phyloP scores from a whole-genome alignment of 1,140 invertebrate species.

The Drosophila willistoni region DNA sequence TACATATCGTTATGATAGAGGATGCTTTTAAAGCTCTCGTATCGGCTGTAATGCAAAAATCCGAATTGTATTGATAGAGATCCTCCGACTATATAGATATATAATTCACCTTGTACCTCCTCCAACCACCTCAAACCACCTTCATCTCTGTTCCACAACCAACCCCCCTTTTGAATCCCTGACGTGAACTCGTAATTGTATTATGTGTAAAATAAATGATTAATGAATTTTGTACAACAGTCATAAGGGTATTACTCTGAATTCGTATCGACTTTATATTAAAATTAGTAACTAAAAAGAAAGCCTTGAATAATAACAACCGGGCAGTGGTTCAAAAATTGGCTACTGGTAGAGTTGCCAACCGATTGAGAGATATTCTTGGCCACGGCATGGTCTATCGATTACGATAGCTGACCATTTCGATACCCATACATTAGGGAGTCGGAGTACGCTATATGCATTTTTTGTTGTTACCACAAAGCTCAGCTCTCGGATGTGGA shows the following conservation, averaged over 20 bases:
- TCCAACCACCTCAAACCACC: not conserved
- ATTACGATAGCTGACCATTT: too few relatives aligned
- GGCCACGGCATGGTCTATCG: too few relatives aligned
- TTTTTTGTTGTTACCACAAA: conserved; percentile 58
- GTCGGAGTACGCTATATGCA: conserved; percentile 16
- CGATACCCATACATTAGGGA: not conserved
- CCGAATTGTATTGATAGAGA: conserved; percentile 58
- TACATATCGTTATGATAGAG: conserved; percentile 75
- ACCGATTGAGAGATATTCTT: not conserved
- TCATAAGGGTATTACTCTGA: not conserved
- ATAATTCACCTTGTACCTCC: conserved; percentile 18
- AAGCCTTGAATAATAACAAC: not conserved
- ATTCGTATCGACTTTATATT: too few relatives aligned
- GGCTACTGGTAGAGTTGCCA: not conserved
- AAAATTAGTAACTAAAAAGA: not conserved
- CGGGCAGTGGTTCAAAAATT: not conserved
- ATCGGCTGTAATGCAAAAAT: conserved; percentile 64
- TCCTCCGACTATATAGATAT: conserved; percentile 5
- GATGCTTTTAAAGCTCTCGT: conserved; percentile 73
- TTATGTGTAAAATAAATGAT: conserved; percentile 18
- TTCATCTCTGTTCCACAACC: conserved; percentile 3
- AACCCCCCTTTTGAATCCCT: conserved; percentile 1
- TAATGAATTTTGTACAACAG: conserved; percentile 12
- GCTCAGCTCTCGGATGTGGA: conserved; percentile 71
- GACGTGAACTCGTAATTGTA: conserved; percentile 16